phyloP scores from a whole-genome alignment of 1,140 invertebrate genomes.

The Drosophila orena region DNA sequence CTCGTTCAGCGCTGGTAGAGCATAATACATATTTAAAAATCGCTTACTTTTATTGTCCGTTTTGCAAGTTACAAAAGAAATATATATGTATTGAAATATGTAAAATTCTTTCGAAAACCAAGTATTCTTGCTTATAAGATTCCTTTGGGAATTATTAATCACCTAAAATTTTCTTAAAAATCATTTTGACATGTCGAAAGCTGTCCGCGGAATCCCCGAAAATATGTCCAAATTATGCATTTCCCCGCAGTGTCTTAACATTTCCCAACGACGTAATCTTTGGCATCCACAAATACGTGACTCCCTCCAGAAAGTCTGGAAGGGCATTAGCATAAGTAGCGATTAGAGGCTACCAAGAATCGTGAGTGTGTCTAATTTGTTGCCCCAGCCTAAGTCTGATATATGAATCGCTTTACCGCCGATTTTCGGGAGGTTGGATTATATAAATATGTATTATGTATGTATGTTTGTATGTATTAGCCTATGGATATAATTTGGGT shows the following conservation, averaged over 20 bases:
- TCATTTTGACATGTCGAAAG: not conserved
- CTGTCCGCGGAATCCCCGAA: slow-evolving; percentile 6
- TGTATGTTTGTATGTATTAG: no score
- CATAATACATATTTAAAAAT: no score
- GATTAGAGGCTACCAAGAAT: slow-evolving; percentile 32
- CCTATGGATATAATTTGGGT: not conserved
- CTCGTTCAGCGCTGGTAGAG: no score
- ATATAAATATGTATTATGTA: not conserved
- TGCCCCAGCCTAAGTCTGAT: slow-evolving; percentile 53
- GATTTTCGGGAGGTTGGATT: not conserved
- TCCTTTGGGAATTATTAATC: not conserved
- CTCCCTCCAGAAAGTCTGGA: slow-evolving; percentile 1
- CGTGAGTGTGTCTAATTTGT: slow-evolving; percentile 45
- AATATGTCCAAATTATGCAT: slow-evolving; percentile 28
- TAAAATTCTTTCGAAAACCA: not conserved
- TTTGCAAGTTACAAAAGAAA: no score
- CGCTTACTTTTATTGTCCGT: no score
- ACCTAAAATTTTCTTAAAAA: not conserved
- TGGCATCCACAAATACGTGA: not conserved
- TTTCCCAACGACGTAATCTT: slow-evolving; percentile 8
- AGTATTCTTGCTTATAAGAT: not conserved
- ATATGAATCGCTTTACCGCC: slow-evolving; percentile 26
- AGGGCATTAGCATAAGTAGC: slow-evolving; percentile 50
- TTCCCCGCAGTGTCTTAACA: slow-evolving; percentile 25
- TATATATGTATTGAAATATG: no score